Conservation (phyloP, 2,888 invertebrate genomes). For the Amiota communis region DNA sequence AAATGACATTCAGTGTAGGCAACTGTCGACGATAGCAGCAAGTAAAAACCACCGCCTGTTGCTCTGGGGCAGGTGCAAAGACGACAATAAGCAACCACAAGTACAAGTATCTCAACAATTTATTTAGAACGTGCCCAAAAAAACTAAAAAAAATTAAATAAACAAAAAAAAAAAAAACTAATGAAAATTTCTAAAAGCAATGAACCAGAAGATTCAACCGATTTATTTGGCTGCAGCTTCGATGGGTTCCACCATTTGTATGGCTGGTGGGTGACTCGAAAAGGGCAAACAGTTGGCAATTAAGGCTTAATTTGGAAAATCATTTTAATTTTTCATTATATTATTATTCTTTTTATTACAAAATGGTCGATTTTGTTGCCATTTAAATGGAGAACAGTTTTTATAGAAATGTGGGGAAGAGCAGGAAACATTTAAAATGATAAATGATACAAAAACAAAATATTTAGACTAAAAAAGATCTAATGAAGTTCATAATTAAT, state of each 20-base stretch:
- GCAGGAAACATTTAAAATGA: too few relatives aligned
- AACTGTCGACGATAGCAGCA: conserved; percentile 16
- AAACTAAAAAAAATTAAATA: conserved; percentile 26
- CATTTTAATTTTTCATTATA: conserved; percentile 13
- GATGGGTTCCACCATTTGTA: too few relatives aligned
- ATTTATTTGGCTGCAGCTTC: background rate
- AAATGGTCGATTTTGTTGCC: conserved; percentile 26
- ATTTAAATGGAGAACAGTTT: too few relatives aligned
- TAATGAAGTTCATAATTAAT: too few relatives aligned
- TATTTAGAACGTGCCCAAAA: conserved; percentile 53
- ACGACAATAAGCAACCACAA: conserved; percentile 21
- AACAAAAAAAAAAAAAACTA: background rate
- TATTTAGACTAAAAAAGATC: too few relatives aligned
- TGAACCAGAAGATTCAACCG: conserved; percentile 22
- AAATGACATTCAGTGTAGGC: conserved; percentile 59
- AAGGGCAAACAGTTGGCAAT: conserved; percentile 44
- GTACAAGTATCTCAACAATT: conserved; percentile 21
- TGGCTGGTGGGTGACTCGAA: conserved; percentile 6
- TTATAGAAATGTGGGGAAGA: too few relatives aligned
- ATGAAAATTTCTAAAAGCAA: background rate
- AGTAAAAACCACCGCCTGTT: conserved; percentile 19
- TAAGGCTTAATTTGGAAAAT: conserved; percentile 44
- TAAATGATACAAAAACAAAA: too few relatives aligned
- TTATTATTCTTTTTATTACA: conserved; percentile 21
- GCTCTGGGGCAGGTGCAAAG: conserved; percentile 53